Conservation (phyloP, 2,888 invertebrate species). For the Aspidiotus destructor region DNA sequence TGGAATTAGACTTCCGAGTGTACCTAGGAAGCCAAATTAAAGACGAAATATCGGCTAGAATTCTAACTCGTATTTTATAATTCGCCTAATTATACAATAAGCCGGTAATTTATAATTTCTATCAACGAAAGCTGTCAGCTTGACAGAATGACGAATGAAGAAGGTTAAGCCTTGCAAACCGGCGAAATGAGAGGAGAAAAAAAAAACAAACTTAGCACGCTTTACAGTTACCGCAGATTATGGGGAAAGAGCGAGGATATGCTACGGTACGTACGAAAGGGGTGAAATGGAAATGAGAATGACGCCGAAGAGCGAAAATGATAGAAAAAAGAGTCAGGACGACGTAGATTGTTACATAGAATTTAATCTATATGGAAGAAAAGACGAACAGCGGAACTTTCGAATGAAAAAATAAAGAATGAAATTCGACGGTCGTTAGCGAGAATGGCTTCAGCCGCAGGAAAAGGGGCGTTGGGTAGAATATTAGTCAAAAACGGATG, state of each 20-base stretch:
- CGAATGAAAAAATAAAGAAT: slow-evolving; percentile 24
- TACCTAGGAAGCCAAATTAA: no score
- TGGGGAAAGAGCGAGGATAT: background rate
- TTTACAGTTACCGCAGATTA: background rate
- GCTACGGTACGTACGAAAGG: background rate
- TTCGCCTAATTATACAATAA: no score
- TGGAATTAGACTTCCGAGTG: no score
- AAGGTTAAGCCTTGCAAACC: background rate
- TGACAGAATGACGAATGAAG: no score
- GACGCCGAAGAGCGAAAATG: background rate
- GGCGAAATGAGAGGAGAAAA: background rate
- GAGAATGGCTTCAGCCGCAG: slow-evolving; percentile 15
- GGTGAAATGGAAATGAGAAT: background rate
- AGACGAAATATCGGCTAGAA: no score
- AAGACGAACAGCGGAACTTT: background rate
- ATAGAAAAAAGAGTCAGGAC: no score
- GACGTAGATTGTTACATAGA: no score
- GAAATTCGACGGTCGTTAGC: slow-evolving; percentile 31
- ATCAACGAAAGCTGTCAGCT: no score
- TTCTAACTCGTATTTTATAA: no score
- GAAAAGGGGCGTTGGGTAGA: slow-evolving; percentile 26
- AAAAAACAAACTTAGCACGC: slow-evolving; percentile 2
- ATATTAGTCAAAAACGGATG: slow-evolving; percentile 33
- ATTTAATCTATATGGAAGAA: background rate
- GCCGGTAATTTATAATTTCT: no score